Percentiles rank a stretch among this genome's conserved stretches.
Conservation (phyloP, 2,113 vertebrate genomes). For the Gadus macrocephalus region DNA sequence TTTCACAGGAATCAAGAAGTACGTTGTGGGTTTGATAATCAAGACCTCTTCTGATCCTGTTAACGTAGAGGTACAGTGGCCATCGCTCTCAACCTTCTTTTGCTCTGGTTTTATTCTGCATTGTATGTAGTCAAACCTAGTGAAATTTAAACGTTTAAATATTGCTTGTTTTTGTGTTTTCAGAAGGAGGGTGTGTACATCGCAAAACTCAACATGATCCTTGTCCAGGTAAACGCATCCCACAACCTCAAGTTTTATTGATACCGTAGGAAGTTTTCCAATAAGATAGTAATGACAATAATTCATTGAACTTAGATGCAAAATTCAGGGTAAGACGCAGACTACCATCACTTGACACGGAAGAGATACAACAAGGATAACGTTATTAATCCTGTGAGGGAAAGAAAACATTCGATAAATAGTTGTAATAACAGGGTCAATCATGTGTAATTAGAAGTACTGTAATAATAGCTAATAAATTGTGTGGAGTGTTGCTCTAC, state of each 20-base stretch:
- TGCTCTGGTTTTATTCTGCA: background rate
- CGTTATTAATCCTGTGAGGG: too few species aligned
- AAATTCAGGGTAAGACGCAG: too few species aligned
- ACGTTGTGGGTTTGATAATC: slow-evolving; percentile 94
- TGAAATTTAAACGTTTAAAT: background rate
- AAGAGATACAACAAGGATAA: too few species aligned
- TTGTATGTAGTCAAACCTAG: background rate
- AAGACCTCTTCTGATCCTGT: slow-evolving; percentile 93
- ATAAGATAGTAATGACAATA: background rate
- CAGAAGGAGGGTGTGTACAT: slow-evolving; percentile 97
- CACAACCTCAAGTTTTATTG: background rate
- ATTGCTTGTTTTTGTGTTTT: slow-evolving; percentile 16
- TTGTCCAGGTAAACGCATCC: slow-evolving; percentile 83
- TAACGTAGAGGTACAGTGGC: slow-evolving; percentile 83
- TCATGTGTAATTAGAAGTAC: too few species aligned
- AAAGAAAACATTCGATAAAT: too few species aligned
- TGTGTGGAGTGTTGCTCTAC: too few species aligned
- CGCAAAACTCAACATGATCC: slow-evolving; percentile 97
- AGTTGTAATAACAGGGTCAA: too few species aligned
- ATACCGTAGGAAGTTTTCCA: background rate
- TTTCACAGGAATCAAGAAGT: slow-evolving; percentile 90
- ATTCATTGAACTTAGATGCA: too few species aligned
- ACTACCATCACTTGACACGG: too few species aligned
- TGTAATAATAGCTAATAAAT: too few species aligned
- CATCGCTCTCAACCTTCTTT: too few species aligned